These are phyloP conservation scores for Acrocephalus kingi DNA, from an alignment of 2,113 vertebrate genomes.

Conservation along the genomic window DNA sequence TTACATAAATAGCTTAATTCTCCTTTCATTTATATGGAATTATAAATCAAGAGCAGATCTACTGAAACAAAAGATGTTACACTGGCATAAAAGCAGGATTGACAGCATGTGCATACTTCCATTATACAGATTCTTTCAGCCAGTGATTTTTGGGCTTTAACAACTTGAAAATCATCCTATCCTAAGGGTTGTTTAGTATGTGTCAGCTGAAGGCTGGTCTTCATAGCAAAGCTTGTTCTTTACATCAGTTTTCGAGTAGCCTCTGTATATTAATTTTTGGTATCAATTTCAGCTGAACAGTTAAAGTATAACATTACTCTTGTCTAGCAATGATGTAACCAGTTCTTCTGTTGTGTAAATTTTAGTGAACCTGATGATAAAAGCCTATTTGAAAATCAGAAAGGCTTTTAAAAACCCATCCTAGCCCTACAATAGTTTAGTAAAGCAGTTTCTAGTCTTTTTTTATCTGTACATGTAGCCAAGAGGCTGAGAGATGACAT, in stretches of 20 bases:
- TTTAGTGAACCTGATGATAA: neutral
- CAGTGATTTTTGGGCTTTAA: neutral
- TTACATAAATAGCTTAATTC: conserved; percentile 69
- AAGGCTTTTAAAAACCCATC: neutral
- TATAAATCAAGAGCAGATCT: conserved; percentile 48
- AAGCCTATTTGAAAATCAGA: neutral
- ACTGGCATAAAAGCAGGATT: neutral
- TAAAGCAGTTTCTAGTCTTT: neutral
- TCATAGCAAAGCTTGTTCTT: neutral
- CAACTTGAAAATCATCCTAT: neutral
- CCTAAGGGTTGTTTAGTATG: neutral
- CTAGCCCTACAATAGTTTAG: neutral
- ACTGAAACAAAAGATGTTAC: conserved; percentile 31
- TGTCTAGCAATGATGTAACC: neutral
- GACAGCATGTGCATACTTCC: neutral
- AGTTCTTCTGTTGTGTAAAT: neutral
- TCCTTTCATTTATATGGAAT: conserved; percentile 49
- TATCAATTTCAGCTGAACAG: neutral
- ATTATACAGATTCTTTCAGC: neutral
- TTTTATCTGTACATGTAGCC: neutral
- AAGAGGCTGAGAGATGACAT: neutral
- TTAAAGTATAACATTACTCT: neutral
- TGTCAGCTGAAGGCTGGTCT: neutral
- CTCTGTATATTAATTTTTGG: neutral
- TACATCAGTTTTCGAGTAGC: neutral